Conservation (phyloP, 2,797 vertebrate genomes). For the Sebastes vulpes region DNA sequence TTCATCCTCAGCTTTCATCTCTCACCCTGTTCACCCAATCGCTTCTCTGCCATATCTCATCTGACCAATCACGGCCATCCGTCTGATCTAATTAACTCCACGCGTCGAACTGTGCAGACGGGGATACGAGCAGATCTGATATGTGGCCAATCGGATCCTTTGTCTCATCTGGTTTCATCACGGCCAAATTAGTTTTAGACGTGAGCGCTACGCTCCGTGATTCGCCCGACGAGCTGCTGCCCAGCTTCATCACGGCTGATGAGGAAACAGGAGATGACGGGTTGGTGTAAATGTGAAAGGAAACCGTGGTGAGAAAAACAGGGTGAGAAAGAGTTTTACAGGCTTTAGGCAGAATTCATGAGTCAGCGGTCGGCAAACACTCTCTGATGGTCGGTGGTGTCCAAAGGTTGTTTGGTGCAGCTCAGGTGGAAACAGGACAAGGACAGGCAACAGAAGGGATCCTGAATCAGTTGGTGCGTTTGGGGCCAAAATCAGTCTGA, state of each 20-base stretch:
- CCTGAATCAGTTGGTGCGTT: neutral
- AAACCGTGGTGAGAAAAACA: neutral
- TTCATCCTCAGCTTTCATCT: neutral
- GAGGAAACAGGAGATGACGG: neutral
- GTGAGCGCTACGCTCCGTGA: neutral
- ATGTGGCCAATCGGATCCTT: neutral
- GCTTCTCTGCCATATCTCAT: conserved; percentile 3
- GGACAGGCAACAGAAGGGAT: conserved; percentile 13
- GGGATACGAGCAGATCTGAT: neutral
- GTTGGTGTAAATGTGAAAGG: neutral
- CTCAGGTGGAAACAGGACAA: neutral
- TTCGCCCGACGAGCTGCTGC: neutral
- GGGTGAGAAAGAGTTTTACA: neutral
- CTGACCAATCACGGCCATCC: conserved; percentile 17
- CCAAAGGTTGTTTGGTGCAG: neutral
- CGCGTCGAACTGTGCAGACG: neutral
- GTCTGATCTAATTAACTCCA: conserved; percentile 19
- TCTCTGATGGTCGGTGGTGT: neutral
- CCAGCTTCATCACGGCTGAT: conserved; percentile 4
- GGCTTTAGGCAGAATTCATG: neutral
- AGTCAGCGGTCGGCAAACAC: neutral
- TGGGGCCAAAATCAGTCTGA: conserved; percentile 11
- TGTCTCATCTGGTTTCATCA: conserved; percentile 12
- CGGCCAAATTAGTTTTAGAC: neutral
- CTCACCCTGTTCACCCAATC: neutral